Evolutionary conservation across 2,113 vertebrate genomes (phyloP).

Genomic region (Alethe diademata): DNA sequence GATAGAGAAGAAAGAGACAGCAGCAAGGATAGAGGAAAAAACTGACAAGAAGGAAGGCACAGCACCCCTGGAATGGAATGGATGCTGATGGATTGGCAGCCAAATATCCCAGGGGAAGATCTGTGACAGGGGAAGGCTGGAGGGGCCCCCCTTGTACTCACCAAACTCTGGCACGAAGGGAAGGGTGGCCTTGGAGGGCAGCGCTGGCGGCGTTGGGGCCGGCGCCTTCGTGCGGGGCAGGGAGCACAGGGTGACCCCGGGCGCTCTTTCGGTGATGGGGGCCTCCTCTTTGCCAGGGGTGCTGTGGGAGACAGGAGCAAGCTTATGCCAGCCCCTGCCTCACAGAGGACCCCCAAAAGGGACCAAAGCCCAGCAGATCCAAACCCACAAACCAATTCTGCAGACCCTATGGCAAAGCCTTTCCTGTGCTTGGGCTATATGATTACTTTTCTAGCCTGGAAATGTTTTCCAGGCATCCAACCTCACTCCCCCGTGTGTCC

Average conservation of each 20-base stretch:
- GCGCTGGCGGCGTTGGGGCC: rapidly evolving
- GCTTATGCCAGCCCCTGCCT: not conserved
- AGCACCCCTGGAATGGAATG: not conserved
- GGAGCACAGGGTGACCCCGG: rapidly evolving
- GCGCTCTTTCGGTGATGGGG: not conserved
- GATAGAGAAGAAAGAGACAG: not conserved
- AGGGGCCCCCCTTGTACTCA: not conserved
- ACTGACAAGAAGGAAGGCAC: not conserved
- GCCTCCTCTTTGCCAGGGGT: not conserved
- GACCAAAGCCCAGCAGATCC: not conserved
- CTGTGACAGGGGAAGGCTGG: not conserved
- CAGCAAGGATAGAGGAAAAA: not conserved
- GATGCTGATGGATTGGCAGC: not conserved
- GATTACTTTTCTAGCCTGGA: not conserved
- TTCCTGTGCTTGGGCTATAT: not conserved
- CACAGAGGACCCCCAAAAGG: not conserved
- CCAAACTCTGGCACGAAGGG: not conserved
- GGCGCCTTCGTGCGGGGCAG: not conserved
- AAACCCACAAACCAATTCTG: not conserved
- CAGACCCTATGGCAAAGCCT: not conserved
- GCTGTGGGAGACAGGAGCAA: not conserved
- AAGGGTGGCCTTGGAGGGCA: not conserved
- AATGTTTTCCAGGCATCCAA: not conserved
- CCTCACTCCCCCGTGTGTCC: not conserved
- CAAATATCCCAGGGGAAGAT: not conserved